phyloP scores from a whole-genome alignment of 2,888 invertebrate genomes.

The Pyrocoelia pectoralis region DNA sequence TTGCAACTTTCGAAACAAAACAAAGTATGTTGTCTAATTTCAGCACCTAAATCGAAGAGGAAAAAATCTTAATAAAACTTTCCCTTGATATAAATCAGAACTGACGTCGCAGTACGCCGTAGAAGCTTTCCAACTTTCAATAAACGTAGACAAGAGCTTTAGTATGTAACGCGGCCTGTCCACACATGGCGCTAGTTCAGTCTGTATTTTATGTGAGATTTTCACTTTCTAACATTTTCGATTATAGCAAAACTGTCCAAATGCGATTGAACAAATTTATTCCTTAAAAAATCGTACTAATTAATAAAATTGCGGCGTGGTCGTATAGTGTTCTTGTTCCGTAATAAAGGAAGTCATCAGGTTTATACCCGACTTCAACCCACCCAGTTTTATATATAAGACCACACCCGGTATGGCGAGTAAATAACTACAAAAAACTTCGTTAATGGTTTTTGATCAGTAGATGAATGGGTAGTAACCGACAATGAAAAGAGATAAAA shows the following conservation, averaged over 20 bases:
- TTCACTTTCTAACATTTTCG: constrained; percentile 15
- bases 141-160: constrained; percentile 35
- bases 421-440: constrained; percentile 27
- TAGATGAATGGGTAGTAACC: constrained; percentile 27
- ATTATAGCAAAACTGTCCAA: not conserved
- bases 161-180: constrained; percentile 33
- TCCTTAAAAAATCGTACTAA: not conserved
- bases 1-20: too few species aligned
- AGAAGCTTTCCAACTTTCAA: constrained; percentile 33
- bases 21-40: not conserved
- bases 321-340: too few species aligned
- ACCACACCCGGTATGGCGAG: constrained; percentile 26
- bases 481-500: constrained; percentile 25
- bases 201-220: constrained; percentile 13
- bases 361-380: not conserved
- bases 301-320: not conserved
- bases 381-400: constrained; percentile 14
- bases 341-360: constrained; percentile 7
- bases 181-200: constrained; percentile 27
- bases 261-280: not conserved
- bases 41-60: not conserved
- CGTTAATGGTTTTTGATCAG: constrained; percentile 27
- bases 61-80: constrained; percentile 21
- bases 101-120: constrained; percentile 33
- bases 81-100: constrained; percentile 35